Base-by-base conservation (phyloP, 2,888 invertebrate genomes). In the Trichopria drosophilae region DNA sequence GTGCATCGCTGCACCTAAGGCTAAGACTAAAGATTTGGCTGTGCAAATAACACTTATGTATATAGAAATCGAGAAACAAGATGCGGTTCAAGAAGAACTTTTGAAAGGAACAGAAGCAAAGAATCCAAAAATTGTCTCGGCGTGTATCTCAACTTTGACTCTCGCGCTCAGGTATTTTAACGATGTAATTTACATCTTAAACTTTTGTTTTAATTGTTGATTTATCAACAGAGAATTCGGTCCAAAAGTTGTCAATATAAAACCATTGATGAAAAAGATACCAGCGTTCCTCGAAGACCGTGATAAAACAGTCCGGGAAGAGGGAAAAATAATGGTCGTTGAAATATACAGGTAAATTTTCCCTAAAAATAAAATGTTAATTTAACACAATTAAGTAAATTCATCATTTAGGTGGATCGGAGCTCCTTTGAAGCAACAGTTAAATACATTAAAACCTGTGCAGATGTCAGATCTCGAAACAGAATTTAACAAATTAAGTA, bases 11-110 rank as follows among this genome's bases (percentile, higher is more conserved):
- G 93, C 95, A 3, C 87, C 93, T 3, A 93, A 87, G 78, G 84
- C 90, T 4, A 93, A 90, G 76, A 96, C 95, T 6, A 92, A 90
- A 74, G 97, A 97, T 59, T 81, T 94, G 36, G 90, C 93, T 0
- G 80, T 89, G 50, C 95, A 95, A 78, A 83, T 97, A 55, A 86
- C 88, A 4, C 78, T 98, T 51, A 92, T 95, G 91, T 96, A 90
- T 73, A 82, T 97, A 60, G 97, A 98, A 80, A 93, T 96, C 66
- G 97, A 98, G 70, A 96, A 94, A 72, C 88, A 90, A 54, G 97
- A 97, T 58, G 77, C 84, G 9, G 93, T 93, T 0, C 80, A 87
- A 63, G 97, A 97, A 60, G 96, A 95, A 74, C 79, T 98, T 2
- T 78, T 94, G 15, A 95, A 95, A 78, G 97, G 97, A 24, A 87